Evolutionary conservation across 2,797 vertebrate species (phyloP).

Genomic region (Nannoperca obscura): DNA sequence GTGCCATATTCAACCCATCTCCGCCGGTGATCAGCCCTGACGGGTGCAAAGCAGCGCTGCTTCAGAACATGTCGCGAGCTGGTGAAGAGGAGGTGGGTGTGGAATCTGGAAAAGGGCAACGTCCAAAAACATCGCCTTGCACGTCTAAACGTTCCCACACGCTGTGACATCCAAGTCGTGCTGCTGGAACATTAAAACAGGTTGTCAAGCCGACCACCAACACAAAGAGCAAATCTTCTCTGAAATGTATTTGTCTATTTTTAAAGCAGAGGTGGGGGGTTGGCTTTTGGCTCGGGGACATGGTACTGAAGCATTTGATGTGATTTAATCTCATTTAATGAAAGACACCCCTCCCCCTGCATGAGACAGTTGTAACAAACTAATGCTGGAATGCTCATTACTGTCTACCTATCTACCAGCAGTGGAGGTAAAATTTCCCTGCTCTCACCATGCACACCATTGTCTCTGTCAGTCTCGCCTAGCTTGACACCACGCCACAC

Average conservation of each 20-base stretch:
- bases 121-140: slow-evolving; percentile 76
- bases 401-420: slow-evolving; percentile 61
- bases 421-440: slow-evolving; percentile 56
- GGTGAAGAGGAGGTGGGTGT: slow-evolving; percentile 89
- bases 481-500: slow-evolving; percentile 16
- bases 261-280: slow-evolving; percentile 53
- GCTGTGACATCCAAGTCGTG: slow-evolving; percentile 71
- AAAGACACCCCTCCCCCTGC: slow-evolving; percentile 49
- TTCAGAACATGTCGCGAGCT: slow-evolving; percentile 84
- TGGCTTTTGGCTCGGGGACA: slow-evolving; percentile 69
- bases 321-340: slow-evolving; percentile 87
- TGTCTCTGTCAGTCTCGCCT: slow-evolving; percentile 40
- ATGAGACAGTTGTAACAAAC: slow-evolving; percentile 55
- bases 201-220: slow-evolving; percentile 80
- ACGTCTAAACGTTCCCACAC: slow-evolving; percentile 58
- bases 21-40: slow-evolving; percentile 68
- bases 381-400: slow-evolving; percentile 58
- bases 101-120: slow-evolving; percentile 86
- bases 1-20: slow-evolving; percentile 67
- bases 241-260: slow-evolving; percentile 82
- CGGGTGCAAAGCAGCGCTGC: slow-evolving; percentile 80
- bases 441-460: slow-evolving; percentile 44
- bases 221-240: slow-evolving; percentile 72
- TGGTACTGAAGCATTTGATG: slow-evolving; percentile 68
- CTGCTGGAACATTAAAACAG: slow-evolving; percentile 70